phyloP scores from a whole-genome alignment of 2,113 vertebrate species.

The Otis tarda region DNA sequence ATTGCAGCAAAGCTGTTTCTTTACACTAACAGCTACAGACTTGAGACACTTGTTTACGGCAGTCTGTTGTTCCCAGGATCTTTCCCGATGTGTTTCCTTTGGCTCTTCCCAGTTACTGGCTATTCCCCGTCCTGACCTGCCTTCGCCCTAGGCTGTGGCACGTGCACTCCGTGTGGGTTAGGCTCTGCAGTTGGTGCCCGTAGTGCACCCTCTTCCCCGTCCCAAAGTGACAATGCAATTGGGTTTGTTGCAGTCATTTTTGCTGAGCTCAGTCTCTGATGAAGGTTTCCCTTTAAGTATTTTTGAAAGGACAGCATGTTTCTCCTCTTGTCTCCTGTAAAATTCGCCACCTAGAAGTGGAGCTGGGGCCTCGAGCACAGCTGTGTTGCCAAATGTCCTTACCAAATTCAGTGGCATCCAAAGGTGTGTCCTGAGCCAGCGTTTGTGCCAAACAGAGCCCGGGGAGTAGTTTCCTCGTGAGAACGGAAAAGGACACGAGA shows the following conservation, averaged over 20 bases:
- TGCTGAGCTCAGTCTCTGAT: background rate
- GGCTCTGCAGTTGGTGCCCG: background rate
- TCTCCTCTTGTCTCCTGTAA: background rate
- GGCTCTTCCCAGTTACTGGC: background rate
- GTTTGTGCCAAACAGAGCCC: background rate
- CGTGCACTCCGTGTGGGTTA: background rate
- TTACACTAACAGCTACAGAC: background rate
- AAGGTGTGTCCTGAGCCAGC: background rate
- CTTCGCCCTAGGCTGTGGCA: background rate
- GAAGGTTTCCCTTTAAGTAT: background rate
- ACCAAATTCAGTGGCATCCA: background rate
- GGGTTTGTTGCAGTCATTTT: background rate
- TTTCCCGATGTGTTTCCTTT: background rate
- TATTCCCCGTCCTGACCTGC: background rate
- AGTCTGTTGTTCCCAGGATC: background rate
- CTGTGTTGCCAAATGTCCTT: background rate
- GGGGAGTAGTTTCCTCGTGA: background rate
- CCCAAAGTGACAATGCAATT: background rate
- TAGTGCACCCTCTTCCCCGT: background rate
- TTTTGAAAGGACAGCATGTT: background rate
- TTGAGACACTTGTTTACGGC: background rate
- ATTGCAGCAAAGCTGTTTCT: constrained; percentile 7
- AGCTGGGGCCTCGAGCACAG: background rate
- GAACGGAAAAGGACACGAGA: background rate
- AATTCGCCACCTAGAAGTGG: background rate